These are phyloP conservation scores for Notocelia uddmanniana DNA, from an alignment of 2,888 invertebrate genomes.

Conservation along the genomic window DNA sequence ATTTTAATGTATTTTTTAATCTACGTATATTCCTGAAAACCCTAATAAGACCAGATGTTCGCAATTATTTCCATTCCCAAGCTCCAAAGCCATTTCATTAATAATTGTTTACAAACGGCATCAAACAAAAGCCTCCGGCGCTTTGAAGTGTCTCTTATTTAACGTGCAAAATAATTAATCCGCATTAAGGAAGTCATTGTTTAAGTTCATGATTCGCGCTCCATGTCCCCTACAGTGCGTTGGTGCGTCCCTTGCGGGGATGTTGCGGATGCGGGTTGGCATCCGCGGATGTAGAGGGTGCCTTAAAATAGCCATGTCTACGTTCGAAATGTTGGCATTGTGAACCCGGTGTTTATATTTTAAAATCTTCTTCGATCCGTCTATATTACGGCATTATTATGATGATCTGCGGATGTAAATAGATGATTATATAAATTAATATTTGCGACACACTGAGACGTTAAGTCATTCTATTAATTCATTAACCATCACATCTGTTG, in stretches of 20 bases:
- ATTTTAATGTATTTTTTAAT: too few relatives aligned
- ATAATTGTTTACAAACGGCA: constrained; percentile 30
- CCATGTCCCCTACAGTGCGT: constrained; percentile 5
- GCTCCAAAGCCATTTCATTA: constrained; percentile 25
- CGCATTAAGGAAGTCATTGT: constrained; percentile 67
- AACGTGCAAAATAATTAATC: constrained; percentile 66
- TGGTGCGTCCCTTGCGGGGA: neutral
- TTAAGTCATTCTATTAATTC: too few relatives aligned
- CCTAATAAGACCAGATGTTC: constrained; percentile 3
- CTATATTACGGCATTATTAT: too few relatives aligned
- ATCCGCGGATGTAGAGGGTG: constrained; percentile 4
- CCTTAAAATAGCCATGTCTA: too few relatives aligned
- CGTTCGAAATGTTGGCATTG: too few relatives aligned
- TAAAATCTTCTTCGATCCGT: too few relatives aligned
- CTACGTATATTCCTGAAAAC: neutral
- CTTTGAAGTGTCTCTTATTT: constrained; percentile 54
- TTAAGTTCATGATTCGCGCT: constrained; percentile 65
- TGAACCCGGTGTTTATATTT: too few relatives aligned
- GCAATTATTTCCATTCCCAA: constrained; percentile 16
- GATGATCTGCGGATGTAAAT: too few relatives aligned
- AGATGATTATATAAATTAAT: too few relatives aligned
- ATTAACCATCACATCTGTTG: too few relatives aligned
- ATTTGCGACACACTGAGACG: too few relatives aligned
- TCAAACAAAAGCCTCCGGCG: constrained; percentile 22
- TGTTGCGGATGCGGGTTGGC: neutral